phyloP scores from a whole-genome alignment of 2,797 vertebrate genomes.

The Lithobates sylvaticus region DNA sequence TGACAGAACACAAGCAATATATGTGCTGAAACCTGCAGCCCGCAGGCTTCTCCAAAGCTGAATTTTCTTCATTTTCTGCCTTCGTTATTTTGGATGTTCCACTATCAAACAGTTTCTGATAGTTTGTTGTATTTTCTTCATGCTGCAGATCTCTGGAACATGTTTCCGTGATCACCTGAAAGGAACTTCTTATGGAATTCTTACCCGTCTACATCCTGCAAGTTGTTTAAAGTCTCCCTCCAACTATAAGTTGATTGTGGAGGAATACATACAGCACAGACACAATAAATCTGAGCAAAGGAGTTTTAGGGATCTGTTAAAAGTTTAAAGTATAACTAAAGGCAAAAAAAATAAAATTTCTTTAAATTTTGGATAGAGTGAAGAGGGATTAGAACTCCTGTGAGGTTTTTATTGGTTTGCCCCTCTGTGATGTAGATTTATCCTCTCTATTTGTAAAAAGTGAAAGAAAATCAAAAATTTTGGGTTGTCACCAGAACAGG shows the following conservation, averaged over 20 bases:
- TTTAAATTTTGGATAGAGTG: too few species aligned
- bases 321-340: too few species aligned
- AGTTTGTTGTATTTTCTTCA: conserved; percentile 26
- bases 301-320: too few species aligned
- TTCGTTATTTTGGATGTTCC: conserved; percentile 65
- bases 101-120: conserved; percentile 52
- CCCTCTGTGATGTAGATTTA: too few species aligned
- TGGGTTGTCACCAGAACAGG: too few species aligned
- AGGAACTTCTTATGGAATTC: neutral
- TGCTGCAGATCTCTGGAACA: neutral
- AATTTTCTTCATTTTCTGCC: conserved; percentile 69
- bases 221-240: neutral
- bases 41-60: conserved; percentile 71
- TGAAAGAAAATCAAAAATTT: too few species aligned
- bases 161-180: neutral
- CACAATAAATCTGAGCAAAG: too few species aligned
- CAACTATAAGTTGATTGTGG: neutral
- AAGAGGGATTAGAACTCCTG: too few species aligned
- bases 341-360: too few species aligned
- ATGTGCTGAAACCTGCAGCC: conserved; percentile 71
- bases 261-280: neutral
- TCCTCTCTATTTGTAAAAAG: too few species aligned
- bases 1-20: conserved; percentile 69
- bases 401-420: too few species aligned
- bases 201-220: neutral